Evolutionary conservation across 2,797 vertebrate genomes (phyloP), one percentile per base, ranked within the genome.

Genomic region (Pitangus sulphuratus): DNA sequence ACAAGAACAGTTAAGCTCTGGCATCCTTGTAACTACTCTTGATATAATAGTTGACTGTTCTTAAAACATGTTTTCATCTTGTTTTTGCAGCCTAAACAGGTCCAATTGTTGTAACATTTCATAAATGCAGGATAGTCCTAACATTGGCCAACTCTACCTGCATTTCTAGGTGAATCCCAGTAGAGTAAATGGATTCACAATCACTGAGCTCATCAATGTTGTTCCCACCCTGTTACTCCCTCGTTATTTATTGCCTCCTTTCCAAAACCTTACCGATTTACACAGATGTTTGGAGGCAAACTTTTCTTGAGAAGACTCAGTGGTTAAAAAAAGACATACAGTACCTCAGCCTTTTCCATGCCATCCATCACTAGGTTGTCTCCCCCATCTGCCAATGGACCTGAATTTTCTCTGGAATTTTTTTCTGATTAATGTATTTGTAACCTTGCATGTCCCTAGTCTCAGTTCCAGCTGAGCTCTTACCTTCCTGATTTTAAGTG

Each of bases 331-430:
- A 70, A 40, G 37, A 42, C 22, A n/a, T 42, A 39, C 19, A 40
- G 12, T 61, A 30, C 42, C 26, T 50, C 47, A 70, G 80, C 33
- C 17, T 78, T 64, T 51, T 70, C 45, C 39, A 47, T 28, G 65
- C 45, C 30, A 39, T 37, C 6, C 37, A 28, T 48, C 39, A 53
- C 21, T 58, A 62, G 4, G 14, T 26, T 85, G 40, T 58, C 39
- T 53, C 16, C 22, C 16, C 11, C 22, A 33, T 33, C 33, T 10
- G 15, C 25, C 0, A 1, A 15, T 1, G 2, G 8, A 37, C 9
- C 33, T 13, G 8, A 17, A 42, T 72, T 62, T 88, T 71, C 31
- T 71, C 42, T 57, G 22, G 20, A 72, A 21, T 11, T 57, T 57
- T 60, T 62, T 31, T 31, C n/a, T 42, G 26, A 48, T 45, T 35